Percentiles rank a stretch among this genome's conserved stretches.
phyloP scores from a whole-genome alignment of 1,140 invertebrate genomes.

The Drusus annulatus region DNA sequence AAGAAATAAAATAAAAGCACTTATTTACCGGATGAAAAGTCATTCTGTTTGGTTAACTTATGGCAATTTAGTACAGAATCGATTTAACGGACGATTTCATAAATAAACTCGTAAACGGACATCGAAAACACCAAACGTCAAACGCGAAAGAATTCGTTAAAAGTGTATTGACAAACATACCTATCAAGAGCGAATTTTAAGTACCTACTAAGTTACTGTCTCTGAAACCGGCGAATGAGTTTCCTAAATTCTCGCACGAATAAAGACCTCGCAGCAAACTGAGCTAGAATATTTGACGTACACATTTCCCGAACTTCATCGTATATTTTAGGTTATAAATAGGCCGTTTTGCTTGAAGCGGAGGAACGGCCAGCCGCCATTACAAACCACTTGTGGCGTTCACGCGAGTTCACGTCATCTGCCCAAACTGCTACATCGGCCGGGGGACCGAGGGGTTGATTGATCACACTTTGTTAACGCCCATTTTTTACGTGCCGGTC shows the following conservation, averaged over 20 bases:
- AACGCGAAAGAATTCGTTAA: conserved; percentile 52
- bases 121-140: conserved; percentile 50
- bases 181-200: conserved; percentile 45
- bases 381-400: conserved; percentile 69
- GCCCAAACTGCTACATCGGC: conserved; percentile 66
- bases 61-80: conserved; percentile 1
- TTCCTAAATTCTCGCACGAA: conserved; percentile 46
- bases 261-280: conserved; percentile 48
- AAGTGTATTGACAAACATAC: conserved; percentile 52
- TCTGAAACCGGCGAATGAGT: conserved; percentile 45
- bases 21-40: conserved; percentile 36
- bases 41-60: conserved; percentile 10
- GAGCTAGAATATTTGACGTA: conserved; percentile 66
- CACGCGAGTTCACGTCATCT: conserved; percentile 50
- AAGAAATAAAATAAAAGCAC: conserved; percentile 40
- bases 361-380: conserved; percentile 71
- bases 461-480: too few species aligned
- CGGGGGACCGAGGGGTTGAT: conserved; percentile 57
- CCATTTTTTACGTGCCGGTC: too few species aligned
- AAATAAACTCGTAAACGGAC: conserved; percentile 29
- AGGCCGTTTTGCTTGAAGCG: conserved; percentile 71
- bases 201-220: conserved; percentile 51
- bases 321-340: conserved; percentile 73
- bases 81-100: conserved; percentile 20
- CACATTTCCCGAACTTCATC: conserved; percentile 72